These are phyloP conservation scores for Propithecus deckenii DNA, from an alignment of 2,797 vertebrate genomes.

Conservation along the genomic window DNA sequence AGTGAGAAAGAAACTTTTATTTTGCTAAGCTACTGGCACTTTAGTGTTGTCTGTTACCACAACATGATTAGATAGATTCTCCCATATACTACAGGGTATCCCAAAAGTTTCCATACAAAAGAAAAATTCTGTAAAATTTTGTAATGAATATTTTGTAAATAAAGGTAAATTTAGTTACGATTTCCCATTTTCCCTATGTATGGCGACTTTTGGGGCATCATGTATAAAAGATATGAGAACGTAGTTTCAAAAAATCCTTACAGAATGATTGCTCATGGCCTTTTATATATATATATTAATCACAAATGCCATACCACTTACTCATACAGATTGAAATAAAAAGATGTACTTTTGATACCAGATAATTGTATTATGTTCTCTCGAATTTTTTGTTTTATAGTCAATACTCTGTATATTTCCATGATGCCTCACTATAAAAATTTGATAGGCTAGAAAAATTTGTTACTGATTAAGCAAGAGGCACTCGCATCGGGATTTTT, in stretches of 20 bases:
- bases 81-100: neutral
- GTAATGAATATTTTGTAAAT: too few species aligned
- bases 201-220: too few species aligned
- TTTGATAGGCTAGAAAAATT: neutral
- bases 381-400: neutral
- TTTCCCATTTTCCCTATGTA: too few species aligned
- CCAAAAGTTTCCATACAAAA: too few species aligned
- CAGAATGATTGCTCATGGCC: neutral
- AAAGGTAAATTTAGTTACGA: too few species aligned
- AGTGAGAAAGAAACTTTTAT: neutral
- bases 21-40: neutral
- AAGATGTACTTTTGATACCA: neutral
- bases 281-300: neutral
- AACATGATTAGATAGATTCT: neutral
- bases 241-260: neutral
- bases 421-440: neutral
- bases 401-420: neutral
- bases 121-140: too few species aligned
- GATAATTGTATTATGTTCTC: neutral
- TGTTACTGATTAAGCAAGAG: neutral
- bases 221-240: neutral
- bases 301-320: neutral
- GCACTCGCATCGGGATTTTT: neutral
- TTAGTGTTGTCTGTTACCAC: neutral
- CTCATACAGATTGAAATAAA: neutral